Evolutionary conservation across 2,113 vertebrate species (phyloP), one percentile per base, ranked within the genome.

Genomic region (Leucopsar rothschildi): DNA sequence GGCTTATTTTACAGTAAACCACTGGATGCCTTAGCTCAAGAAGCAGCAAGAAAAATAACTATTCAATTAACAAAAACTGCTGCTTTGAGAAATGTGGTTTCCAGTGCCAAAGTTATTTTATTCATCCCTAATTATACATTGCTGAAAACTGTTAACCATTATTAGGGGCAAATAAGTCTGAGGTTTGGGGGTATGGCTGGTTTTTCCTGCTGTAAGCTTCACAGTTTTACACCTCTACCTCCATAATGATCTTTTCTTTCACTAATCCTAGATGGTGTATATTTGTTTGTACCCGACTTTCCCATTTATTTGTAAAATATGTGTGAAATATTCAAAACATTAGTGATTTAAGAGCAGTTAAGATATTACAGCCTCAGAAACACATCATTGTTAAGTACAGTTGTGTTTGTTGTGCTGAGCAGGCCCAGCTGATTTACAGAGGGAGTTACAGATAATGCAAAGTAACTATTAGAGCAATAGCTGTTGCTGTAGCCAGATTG

Each of bases 381-480:
- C 47, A 70, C 2, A 2, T 37, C 4, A 5, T 6, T 22, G 33
- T 75, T 71, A 28, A 0, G 3, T 59, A 16, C 42, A 61, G 25
- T 42, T 61, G 56, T 66, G 27, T 68, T 50, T 42, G 35, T 47
- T 76, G 45, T 59, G 77, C 40, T 80, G 57, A 80, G 44, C 61
- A 63, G n/a, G 23, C 49, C 70, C 70, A 63, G 5, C 37, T 85
- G n/a, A 29, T 1, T 59, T 45, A 22, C 12, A 25, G 76, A 71
- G 31, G 25, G 31, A 71, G 15, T 15, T 76, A 27, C 39, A 92
- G 33, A 11, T 49, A 40, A 86, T 3, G 3, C 49, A 86, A 4
- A 79, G 11, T 33, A 61, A 33, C 49, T 44, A n/a, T 40, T 37
- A 12, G 44, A 72, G 27, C 44, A 69, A 29, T 10, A 77, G 49